Conservation (phyloP, 1,140 invertebrate genomes). For the Geopemphigus sp. region DNA sequence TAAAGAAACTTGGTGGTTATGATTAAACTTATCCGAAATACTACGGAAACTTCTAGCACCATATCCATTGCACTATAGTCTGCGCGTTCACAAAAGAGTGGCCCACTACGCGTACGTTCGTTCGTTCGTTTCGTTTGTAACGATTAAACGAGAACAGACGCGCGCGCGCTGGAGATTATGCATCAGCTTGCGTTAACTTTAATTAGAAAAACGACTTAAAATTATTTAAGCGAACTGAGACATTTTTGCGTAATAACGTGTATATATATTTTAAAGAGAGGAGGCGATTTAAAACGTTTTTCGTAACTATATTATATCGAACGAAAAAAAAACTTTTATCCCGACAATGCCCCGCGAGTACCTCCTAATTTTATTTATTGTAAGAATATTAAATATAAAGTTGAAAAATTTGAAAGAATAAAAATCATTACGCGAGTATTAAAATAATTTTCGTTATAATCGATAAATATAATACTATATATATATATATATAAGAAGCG, state of each 20-base stretch:
- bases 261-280: no score
- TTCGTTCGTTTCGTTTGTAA: constrained; percentile 31
- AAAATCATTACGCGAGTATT: background rate
- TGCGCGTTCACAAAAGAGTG: background rate
- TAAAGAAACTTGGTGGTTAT: constrained; percentile 20
- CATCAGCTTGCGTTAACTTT: constrained; percentile 31
- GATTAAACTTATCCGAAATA: constrained; percentile 1
- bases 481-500: no score
- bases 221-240: constrained; percentile 27
- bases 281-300: background rate
- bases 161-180: background rate
- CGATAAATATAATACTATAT: background rate
- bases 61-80: constrained; percentile 24
- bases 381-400: background rate
- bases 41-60: constrained; percentile 12
- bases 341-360: background rate
- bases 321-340: background rate
- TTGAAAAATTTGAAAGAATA: no score
- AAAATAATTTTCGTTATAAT: background rate
- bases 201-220: constrained; percentile 24
- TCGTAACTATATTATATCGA: background rate
- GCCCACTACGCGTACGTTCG: background rate
- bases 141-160: constrained; percentile 25
- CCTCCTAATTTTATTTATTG: background rate
- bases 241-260: constrained; percentile 13